Conservation (phyloP, 2,888 invertebrate genomes). For the Resseliella maxima region DNA sequence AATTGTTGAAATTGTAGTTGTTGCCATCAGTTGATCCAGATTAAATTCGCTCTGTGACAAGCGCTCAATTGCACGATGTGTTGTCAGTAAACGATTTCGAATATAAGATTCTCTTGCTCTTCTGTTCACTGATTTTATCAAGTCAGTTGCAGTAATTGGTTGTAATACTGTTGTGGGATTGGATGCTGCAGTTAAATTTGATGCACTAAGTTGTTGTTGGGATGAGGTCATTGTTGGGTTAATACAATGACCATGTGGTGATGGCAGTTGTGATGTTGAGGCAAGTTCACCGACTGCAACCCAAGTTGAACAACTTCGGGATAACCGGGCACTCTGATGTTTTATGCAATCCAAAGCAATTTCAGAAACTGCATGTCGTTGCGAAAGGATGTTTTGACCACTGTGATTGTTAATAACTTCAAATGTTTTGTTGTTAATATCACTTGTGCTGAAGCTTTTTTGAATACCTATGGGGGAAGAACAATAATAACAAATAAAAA, state of each 20-base stretch:
- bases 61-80: slow-evolving; percentile 83
- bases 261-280: slow-evolving; percentile 83
- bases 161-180: background rate
- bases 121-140: slow-evolving; percentile 82
- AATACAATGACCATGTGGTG: slow-evolving; percentile 77
- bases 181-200: background rate
- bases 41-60: slow-evolving; percentile 89
- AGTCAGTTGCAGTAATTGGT: slow-evolving; percentile 69
- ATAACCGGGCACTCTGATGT: slow-evolving; percentile 71
- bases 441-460: slow-evolving; percentile 85
- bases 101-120: slow-evolving; percentile 88
- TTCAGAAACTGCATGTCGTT: slow-evolving; percentile 70
- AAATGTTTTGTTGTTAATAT: slow-evolving; percentile 74
- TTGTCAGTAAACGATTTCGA: slow-evolving; percentile 79
- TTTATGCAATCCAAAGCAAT: slow-evolving; percentile 72
- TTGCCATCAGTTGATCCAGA: slow-evolving; percentile 74
- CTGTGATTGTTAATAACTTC: slow-evolving; percentile 62
- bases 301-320: slow-evolving; percentile 87
- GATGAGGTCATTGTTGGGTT: slow-evolving; percentile 62
- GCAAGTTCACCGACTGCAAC: slow-evolving; percentile 83
- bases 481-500: slow-evolving; percentile 82
- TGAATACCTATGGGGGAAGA: slow-evolving; percentile 84
- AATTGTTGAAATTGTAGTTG: slow-evolving; percentile 62
- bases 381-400: slow-evolving; percentile 59
- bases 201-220: slow-evolving; percentile 60